These are phyloP conservation scores for Drosophila melanica DNA, from an alignment of 1,140 invertebrate species.

Conservation along the genomic window DNA sequence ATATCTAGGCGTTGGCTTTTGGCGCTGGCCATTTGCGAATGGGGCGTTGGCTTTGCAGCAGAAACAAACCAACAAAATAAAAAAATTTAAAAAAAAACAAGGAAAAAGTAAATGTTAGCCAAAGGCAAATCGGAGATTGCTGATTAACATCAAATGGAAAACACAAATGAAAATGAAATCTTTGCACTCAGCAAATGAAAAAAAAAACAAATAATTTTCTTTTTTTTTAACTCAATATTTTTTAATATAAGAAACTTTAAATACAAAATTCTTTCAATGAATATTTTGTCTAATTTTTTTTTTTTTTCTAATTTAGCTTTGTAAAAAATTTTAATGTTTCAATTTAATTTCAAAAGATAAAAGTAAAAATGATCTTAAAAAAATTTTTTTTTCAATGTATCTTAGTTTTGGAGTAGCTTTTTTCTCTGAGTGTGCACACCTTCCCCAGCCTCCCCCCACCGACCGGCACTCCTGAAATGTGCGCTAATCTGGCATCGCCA, in stretches of 20 bases:
- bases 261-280: too few species aligned
- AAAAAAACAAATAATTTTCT: neutral
- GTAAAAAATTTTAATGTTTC: too few species aligned
- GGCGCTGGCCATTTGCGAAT: conserved; percentile 39
- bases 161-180: conserved; percentile 52
- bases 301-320: too few species aligned
- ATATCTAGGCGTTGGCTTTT: conserved; percentile 75
- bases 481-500: conserved; percentile 36
- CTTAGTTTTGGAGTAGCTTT: too few species aligned
- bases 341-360: too few species aligned
- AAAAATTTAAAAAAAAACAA: conserved; percentile 16
- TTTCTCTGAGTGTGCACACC: too few species aligned
- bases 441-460: neutral
- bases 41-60: conserved; percentile 35
- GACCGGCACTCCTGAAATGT: conserved; percentile 11
- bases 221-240: too few species aligned
- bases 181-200: conserved; percentile 9
- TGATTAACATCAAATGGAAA: conserved; percentile 69
- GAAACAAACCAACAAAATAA: conserved; percentile 7
- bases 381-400: too few species aligned
- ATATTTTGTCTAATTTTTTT: too few species aligned
- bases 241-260: too few species aligned
- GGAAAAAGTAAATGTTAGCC: conserved; percentile 30
- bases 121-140: conserved; percentile 70
- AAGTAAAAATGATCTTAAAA: too few species aligned